Conservation (phyloP, 2,113 vertebrate genomes). For the Smithornis capensis region DNA sequence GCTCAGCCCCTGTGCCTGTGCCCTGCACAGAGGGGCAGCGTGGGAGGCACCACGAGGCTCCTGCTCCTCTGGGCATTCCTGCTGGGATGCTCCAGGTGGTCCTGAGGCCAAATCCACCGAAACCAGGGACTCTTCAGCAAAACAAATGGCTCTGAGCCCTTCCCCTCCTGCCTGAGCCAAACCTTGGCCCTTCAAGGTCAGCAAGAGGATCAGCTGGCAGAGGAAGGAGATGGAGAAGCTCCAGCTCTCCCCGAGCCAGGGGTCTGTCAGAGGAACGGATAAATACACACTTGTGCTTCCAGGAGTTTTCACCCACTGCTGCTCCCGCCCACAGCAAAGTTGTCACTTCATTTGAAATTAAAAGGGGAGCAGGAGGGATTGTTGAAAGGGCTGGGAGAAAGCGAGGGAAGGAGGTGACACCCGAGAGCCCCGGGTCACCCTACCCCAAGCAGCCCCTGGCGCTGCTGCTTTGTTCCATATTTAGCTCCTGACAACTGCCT, state of each 20-base stretch:
- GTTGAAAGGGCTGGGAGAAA: not conserved
- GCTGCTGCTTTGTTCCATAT: conserved; percentile 59
- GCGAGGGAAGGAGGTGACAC: conserved; percentile 45
- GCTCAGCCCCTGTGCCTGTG: not conserved
- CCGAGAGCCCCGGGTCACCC: conserved; percentile 18
- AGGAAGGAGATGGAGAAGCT: not conserved
- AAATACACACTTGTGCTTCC: conserved; percentile 49
- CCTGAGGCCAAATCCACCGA: not conserved
- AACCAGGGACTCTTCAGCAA: not conserved
- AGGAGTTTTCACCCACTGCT: conserved; percentile 64
- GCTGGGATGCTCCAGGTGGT: not conserved
- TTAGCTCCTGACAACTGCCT: conserved; percentile 75
- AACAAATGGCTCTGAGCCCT: fast-evolving
- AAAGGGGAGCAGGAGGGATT: not conserved
- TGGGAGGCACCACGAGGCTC: not conserved
- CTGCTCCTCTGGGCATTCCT: not conserved
- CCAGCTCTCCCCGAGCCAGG: conserved; percentile 52
- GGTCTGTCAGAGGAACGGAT: conserved; percentile 60
- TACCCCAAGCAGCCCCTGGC: not conserved
- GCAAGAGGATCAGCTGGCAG: not conserved
- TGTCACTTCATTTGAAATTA: conserved; percentile 71
- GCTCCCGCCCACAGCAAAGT: conserved; percentile 12
- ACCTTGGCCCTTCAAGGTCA: conserved; percentile 48
- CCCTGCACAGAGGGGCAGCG: not conserved
- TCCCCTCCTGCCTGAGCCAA: not conserved